Percentiles rank a stretch among this genome's conserved stretches.
These are phyloP conservation scores for Drosophila quadrilineata DNA, from an alignment of 1,140 invertebrate genomes.

Conservation along the genomic window DNA sequence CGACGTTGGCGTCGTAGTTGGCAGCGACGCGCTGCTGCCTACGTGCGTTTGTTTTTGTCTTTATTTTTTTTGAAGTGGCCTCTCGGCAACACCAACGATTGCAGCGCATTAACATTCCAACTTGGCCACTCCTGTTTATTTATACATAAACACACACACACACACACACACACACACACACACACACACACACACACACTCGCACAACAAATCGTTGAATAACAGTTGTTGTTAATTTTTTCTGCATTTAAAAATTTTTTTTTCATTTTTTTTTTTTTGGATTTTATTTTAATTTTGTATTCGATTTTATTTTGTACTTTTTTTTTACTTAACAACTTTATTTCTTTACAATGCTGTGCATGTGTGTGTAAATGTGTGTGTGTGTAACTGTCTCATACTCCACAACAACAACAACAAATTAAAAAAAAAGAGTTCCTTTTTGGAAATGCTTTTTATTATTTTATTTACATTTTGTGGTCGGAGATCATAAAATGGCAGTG, in stretches of 20 bases:
- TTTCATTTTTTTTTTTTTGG: constrained; percentile 63
- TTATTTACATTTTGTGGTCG: constrained; percentile 18
- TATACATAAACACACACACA: constrained; percentile 45
- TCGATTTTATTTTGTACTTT: constrained; percentile 33
- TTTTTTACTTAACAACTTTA: constrained; percentile 63
- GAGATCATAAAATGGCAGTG: constrained; percentile 23
- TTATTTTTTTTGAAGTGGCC: constrained; percentile 47
- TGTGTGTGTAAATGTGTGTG: background rate
- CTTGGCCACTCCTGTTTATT: constrained; percentile 75
- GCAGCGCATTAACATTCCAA: constrained; percentile 77
- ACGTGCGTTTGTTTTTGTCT: constrained; percentile 40
- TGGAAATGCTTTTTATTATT: constrained; percentile 23
- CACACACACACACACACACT: constrained; percentile 9
- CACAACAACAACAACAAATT: no score
- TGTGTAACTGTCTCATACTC: constrained; percentile 12
- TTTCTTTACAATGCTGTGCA: constrained; percentile 11
- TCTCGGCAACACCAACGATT: constrained; percentile 63
- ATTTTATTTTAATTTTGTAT: no score
- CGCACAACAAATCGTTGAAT: constrained; percentile 60
- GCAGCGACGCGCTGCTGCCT: constrained; percentile 21
- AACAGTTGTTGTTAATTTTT: constrained; percentile 70
- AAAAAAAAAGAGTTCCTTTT: no score
- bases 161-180: constrained; percentile 27
- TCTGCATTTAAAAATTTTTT: constrained; percentile 12
- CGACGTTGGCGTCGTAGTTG: background rate